Conservation (phyloP, 2,113 vertebrate species). For the Arenaria interpres region DNA sequence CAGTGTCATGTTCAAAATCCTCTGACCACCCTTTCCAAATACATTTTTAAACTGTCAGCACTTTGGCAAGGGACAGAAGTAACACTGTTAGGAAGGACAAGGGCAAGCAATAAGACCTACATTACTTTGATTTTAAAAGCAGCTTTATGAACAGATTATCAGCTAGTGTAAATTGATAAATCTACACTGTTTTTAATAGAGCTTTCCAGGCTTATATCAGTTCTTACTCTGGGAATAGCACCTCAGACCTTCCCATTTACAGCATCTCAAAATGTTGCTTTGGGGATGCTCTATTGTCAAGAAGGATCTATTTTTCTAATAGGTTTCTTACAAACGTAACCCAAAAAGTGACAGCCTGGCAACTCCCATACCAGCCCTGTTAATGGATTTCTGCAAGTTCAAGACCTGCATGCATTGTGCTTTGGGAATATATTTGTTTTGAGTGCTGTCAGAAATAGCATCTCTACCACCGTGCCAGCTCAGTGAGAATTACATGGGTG, state of each 20-base stretch:
- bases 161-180: neutral
- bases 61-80: neutral
- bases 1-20: neutral
- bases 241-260: neutral
- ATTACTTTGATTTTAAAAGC: constrained; percentile 1
- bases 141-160: neutral
- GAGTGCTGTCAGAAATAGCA: constrained; percentile 22
- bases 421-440: neutral
- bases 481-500: neutral
- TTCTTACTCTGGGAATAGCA: neutral
- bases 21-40: neutral
- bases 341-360: constrained; percentile 4
- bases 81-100: neutral
- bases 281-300: neutral
- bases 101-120: neutral
- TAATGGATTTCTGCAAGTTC: constrained; percentile 45
- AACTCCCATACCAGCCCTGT: neutral
- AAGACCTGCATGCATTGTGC: neutral
- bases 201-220: neutral
- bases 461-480: neutral
- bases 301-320: constrained; percentile 26
- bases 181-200: neutral
- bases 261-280: neutral
- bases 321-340: neutral
- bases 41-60: constrained; percentile 8